A percentile compares a stretch with the other conserved stretches of the same genome.
Evolutionary conservation across 2,113 vertebrate genomes (phyloP).

Genomic region (Telmatochromis sp.): DNA sequence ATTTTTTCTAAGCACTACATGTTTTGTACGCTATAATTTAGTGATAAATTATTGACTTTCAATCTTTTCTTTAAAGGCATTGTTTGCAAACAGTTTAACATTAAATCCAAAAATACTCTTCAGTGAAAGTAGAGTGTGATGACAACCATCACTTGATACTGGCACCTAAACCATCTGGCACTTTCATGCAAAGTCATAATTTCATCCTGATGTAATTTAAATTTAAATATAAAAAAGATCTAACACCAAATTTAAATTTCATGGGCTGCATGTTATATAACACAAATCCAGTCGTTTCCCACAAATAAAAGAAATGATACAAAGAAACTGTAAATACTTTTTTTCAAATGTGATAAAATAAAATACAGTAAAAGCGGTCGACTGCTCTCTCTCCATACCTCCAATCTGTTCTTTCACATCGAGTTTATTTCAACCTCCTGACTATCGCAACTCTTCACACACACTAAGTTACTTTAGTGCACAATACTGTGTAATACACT

Average conservation of each 20-base stretch:
- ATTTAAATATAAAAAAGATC: neutral
- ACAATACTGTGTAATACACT: neutral
- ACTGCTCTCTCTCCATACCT: neutral
- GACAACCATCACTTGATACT: fast-evolving
- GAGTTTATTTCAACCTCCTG: neutral
- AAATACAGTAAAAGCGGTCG: neutral
- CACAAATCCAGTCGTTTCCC: neutral
- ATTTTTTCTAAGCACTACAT: neutral
- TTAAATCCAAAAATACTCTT: neutral
- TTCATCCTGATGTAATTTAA: neutral
- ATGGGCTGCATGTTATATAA: neutral
- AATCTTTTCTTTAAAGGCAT: neutral
- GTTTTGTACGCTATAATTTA: neutral
- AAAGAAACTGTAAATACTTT: neutral
- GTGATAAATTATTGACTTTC: neutral
- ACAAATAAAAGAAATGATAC: neutral
- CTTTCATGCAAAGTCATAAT: neutral
- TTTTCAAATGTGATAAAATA: neutral
- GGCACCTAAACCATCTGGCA: neutral
- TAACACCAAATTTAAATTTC: neutral
- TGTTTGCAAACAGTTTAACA: neutral
- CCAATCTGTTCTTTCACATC: neutral
- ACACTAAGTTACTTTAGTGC: neutral
- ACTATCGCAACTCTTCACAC: neutral
- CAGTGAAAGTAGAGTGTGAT: neutral